A percentile compares a stretch with the other conserved stretches of the same genome.
Evolutionary conservation across 2,113 vertebrate species (phyloP).

Genomic region (Nipponia nippon): DNA sequence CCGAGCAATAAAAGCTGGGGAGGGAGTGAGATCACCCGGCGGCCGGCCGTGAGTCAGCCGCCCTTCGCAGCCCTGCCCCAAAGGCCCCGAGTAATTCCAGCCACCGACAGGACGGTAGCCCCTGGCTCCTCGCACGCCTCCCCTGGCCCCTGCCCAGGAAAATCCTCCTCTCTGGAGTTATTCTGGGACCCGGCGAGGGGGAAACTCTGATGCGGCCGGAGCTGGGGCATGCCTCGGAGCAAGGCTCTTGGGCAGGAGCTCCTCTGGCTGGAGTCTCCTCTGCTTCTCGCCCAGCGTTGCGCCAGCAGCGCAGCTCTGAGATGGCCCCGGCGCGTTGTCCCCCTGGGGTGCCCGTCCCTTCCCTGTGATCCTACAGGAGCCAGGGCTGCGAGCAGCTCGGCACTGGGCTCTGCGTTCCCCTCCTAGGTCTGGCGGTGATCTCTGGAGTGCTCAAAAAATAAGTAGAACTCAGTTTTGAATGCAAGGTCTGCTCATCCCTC

Average conservation of each 20-base stretch:
- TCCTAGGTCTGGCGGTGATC: background rate
- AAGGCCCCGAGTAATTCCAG: background rate
- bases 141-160: background rate
- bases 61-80: background rate
- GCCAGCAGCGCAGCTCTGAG: background rate
- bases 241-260: background rate
- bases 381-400: background rate
- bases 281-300: accelerated
- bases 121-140: background rate
- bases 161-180: background rate
- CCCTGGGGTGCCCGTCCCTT: too few relatives aligned
- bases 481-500: background rate
- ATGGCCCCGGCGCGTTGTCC: accelerated
- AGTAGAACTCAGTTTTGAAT: background rate
- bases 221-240: background rate
- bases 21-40: background rate
- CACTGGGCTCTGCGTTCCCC: background rate
- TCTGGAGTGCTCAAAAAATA: background rate
- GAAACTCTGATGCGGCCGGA: background rate
- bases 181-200: background rate
- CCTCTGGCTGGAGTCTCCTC: background rate
- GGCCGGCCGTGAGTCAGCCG: background rate
- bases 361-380: background rate
- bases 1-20: background rate
- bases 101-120: background rate